Evolutionary conservation across 2,113 vertebrate genomes (phyloP).

Genomic region (Crotophaga sulcirostris): DNA sequence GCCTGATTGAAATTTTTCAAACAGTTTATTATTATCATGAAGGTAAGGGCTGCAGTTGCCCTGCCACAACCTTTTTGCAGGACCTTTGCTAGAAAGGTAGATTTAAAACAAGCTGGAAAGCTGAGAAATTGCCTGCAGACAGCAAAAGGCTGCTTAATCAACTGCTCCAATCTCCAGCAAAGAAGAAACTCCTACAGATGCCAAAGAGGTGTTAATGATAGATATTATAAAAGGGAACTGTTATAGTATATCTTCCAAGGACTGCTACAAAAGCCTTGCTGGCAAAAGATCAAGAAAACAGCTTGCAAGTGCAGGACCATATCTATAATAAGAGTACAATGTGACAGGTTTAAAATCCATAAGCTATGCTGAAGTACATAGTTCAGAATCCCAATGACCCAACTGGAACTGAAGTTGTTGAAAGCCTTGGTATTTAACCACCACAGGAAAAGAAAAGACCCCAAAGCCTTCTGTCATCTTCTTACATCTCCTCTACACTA

Average conservation of each 20-base stretch:
- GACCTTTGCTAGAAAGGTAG: slow-evolving; percentile 55
- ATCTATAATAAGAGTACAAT: slow-evolving; percentile 57
- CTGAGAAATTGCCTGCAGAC: slow-evolving; percentile 51
- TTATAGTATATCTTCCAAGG: slow-evolving; percentile 52
- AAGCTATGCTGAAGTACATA: slow-evolving; percentile 38
- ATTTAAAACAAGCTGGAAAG: slow-evolving; percentile 65
- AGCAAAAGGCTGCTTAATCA: slow-evolving; percentile 70
- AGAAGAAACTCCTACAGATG: slow-evolving; percentile 57
- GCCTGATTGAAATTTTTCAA: slow-evolving; percentile 68
- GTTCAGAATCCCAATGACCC: slow-evolving; percentile 57
- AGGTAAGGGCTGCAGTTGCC: slow-evolving; percentile 66
- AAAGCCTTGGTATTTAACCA: slow-evolving; percentile 34
- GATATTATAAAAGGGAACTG: slow-evolving; percentile 63
- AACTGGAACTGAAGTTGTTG: slow-evolving; percentile 18
- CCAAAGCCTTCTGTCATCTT: background rate
- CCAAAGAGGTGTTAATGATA: slow-evolving; percentile 67
- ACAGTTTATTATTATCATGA: slow-evolving; percentile 64
- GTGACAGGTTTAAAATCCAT: slow-evolving; percentile 60
- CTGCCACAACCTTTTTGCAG: slow-evolving; percentile 59
- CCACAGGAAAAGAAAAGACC: background rate
- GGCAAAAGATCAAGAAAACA: slow-evolving; percentile 71
- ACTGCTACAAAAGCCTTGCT: slow-evolving; percentile 59
- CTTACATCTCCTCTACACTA: background rate
- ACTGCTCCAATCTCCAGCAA: slow-evolving; percentile 60
- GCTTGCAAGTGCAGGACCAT: slow-evolving; percentile 40